Base-by-base conservation (phyloP, 2,888 invertebrate genomes). In the Cristatella mucedo region DNA sequence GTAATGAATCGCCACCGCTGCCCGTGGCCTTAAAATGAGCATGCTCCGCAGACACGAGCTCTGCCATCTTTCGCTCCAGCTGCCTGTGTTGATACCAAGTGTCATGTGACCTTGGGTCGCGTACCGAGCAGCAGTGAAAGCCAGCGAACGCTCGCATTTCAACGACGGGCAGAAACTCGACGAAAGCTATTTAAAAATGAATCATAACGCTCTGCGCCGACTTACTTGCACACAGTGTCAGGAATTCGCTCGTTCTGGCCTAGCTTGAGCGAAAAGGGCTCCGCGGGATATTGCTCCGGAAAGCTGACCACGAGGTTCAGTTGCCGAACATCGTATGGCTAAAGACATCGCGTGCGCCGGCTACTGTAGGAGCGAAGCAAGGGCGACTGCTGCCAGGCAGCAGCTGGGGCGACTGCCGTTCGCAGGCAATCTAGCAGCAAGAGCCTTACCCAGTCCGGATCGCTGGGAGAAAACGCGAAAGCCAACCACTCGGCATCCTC, bases 391-490 rank as follows among this genome's bases (percentile, higher is more conserved):
- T n/a, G n/a, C n/a, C n/a, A n/a, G n/a, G n/a, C n/a, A n/a, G n/a
- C n/a, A n/a, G n/a, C n/a, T n/a, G n/a, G n/a, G n/a, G n/a, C n/a
- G n/a, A n/a, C n/a, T n/a, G n/a, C n/a, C n/a, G n/a, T n/a, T n/a
- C n/a, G n/a, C n/a, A n/a, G n/a, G n/a, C n/a, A n/a, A n/a, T n/a
- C n/a, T n/a, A n/a, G n/a, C n/a, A n/a, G n/a, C n/a, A n/a, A n/a
- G 29, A 30, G 9, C 32, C 52, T 51, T 51, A 61, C 59, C 61
- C 61, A 61, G 41, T 61, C 61, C 32, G 60, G 61, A 49, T 61
- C 60, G 29, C 53, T 51, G 24, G 58, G 54, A 20, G 41, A 42
- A 40, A 61, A 57, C 19, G 42, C 37, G 33, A 59, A 44, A 11
- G 33, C 38, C 22, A 44, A 46, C 15, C 43, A 32, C 41, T 48